A percentile compares a stretch with the other conserved stretches of the same genome.
Evolutionary conservation across 1,140 invertebrate genomes (phyloP).

Genomic region (Laupala kohalensis): DNA sequence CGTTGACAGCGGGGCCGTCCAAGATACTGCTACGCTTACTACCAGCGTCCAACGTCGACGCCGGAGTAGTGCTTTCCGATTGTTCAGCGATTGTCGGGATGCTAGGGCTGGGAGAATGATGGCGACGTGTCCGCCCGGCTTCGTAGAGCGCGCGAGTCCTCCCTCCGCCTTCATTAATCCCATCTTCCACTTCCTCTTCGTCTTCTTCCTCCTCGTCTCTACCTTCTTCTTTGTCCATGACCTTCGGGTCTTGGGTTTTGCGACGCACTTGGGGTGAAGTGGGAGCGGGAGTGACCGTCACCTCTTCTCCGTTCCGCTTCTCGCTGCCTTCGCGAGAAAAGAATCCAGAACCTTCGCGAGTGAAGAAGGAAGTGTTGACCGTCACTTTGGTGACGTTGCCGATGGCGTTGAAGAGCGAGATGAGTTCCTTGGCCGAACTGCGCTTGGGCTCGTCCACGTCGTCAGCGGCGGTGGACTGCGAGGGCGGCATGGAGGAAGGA

Average conservation of each 20-base stretch:
- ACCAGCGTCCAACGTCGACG: slow-evolving; percentile 18
- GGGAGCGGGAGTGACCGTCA: neutral
- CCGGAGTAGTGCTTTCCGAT: slow-evolving; percentile 23
- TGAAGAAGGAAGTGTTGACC: slow-evolving; percentile 35
- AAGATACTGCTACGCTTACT: slow-evolving; percentile 16
- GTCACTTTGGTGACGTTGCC: slow-evolving; percentile 41
- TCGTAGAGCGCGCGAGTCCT: slow-evolving; percentile 18
- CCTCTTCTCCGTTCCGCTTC: slow-evolving; percentile 11
- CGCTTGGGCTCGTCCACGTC: slow-evolving; percentile 22
- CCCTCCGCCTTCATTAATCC: slow-evolving; percentile 18
- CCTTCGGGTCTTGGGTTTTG: neutral
- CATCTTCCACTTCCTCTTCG: slow-evolving; percentile 20
- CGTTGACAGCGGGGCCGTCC: slow-evolving; percentile 22
- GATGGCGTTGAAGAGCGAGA: slow-evolving; percentile 48
- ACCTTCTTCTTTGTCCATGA: neutral
- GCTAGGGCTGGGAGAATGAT: slow-evolving; percentile 22
- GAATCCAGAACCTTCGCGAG: slow-evolving; percentile 14
- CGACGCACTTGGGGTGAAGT: neutral
- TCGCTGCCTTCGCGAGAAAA: slow-evolving; percentile 17
- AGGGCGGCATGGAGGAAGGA: no score
- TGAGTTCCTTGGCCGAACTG: slow-evolving; percentile 38
- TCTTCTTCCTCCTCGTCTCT: slow-evolving; percentile 1
- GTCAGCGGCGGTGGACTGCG: neutral
- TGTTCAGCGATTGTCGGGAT: slow-evolving; percentile 26
- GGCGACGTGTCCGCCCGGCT: slow-evolving; percentile 17